Percentiles rank a stretch among this genome's conserved stretches.
Conservation (phyloP, 2,888 invertebrate species). For the Dorcus parallelipipedus region DNA sequence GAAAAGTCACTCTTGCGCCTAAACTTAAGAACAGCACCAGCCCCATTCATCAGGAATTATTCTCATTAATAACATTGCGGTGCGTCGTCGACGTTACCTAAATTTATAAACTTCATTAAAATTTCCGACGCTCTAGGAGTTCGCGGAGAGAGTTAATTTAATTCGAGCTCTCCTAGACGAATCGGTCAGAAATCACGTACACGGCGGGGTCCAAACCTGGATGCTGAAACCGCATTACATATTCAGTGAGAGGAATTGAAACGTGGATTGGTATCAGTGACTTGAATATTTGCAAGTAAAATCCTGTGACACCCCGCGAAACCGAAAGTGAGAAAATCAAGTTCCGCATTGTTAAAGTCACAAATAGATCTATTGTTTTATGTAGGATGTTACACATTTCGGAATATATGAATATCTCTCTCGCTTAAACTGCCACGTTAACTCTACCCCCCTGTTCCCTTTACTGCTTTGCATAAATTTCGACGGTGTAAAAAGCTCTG, state of each 20-base stretch:
- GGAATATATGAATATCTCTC: conserved; percentile 27
- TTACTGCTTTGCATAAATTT: neutral
- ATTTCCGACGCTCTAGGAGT: no score
- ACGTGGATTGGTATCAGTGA: conserved; percentile 35
- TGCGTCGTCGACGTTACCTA: no score
- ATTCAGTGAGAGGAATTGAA: conserved; percentile 39
- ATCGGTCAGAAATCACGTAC: conserved; percentile 24
- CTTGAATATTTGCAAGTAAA: conserved; percentile 37
- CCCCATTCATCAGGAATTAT: no score
- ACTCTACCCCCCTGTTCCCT: neutral
- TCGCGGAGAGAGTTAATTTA: neutral
- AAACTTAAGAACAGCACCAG: no score
- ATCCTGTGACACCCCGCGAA: conserved; percentile 31
- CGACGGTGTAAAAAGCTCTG: neutral
- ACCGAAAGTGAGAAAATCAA: conserved; percentile 34
- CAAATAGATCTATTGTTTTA: conserved; percentile 30
- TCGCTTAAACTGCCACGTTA: neutral
- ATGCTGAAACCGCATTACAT: conserved; percentile 33
- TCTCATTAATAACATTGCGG: no score
- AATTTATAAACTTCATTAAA: no score
- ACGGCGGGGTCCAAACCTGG: conserved; percentile 14
- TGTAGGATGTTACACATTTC: conserved; percentile 20
- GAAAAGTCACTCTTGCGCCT: no score
- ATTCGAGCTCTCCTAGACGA: conserved; percentile 4
- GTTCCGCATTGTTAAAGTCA: conserved; percentile 29